phyloP scores from a whole-genome alignment of 1,140 invertebrate species.

The Cryptotermes secundus region DNA sequence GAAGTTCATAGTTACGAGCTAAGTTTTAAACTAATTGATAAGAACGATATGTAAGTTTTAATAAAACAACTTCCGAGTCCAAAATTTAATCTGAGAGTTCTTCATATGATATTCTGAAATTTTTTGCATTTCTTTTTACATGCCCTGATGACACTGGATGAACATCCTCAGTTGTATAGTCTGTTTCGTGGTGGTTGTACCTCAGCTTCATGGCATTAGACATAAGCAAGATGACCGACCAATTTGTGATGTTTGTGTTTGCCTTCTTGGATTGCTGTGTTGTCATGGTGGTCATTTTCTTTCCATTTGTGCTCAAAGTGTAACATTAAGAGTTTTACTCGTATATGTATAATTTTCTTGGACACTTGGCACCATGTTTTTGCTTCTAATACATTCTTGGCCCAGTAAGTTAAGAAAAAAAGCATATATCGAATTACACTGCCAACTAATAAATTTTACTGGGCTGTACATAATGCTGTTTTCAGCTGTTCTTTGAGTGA shows the following conservation, averaged over 20 bases:
- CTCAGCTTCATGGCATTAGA: neutral
- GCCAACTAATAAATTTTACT: neutral
- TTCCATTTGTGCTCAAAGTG: slow-evolving; percentile 1
- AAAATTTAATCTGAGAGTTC: neutral
- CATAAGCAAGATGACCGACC: neutral
- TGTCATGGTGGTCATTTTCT: neutral
- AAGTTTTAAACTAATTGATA: neutral
- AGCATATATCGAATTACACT: neutral
- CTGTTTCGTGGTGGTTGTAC: neutral
- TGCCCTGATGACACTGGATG: neutral
- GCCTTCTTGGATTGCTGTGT: neutral
- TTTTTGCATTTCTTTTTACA: neutral
- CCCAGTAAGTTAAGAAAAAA: neutral
- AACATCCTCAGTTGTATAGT: neutral
- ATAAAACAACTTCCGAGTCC: neutral
- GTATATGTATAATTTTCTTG: neutral
- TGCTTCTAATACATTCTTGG: neutral
- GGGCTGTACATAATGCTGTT: neutral
- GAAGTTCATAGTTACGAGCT: slow-evolving; percentile 38
- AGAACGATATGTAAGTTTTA: neutral
- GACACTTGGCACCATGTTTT: neutral
- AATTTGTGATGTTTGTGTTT: neutral
- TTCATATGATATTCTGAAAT: neutral
- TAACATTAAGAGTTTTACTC: neutral
- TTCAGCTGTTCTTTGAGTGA: neutral